Evolutionary conservation across 2,797 vertebrate genomes (phyloP), one percentile per base, ranked within the genome.

Genomic region (Pagetopsis macropterus): DNA sequence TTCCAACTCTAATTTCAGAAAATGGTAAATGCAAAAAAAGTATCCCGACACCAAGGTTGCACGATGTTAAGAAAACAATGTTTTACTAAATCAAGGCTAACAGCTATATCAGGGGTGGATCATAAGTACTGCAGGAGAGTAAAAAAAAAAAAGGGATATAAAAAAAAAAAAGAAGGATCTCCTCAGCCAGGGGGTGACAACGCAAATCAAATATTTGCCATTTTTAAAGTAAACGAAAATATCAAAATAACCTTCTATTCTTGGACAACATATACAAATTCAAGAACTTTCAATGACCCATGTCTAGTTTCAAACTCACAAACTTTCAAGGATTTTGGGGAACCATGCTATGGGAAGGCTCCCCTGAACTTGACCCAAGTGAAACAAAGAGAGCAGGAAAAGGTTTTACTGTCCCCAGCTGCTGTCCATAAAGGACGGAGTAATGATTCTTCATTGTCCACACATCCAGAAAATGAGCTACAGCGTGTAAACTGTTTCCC

Each of bases 311-410:
- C 33, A 37, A 9, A 9, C 8, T 37, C 33, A 37, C 33, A 37
- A 9, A 37, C 33, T 37, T 37, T 37, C 33, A 37, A 37, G 33
- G 33, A 37, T 37, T 37, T 37, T 6, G 6, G 33, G 33, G 33
- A 37, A 37, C 33, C 8, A 9, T 2, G 33, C 55, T 49, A 55
- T 37, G 66, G 43, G 55, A 56, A 23, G 63, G 55, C 72, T 77
- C 62, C 55, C 60, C 70, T 59, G 58, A 83, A 81, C 65, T 73
- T 75, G 80, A 87, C 67, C 78, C 60, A 46, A 79, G 13, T 33
- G 64, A 78, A 81, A 90, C 82, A 86, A 87, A 74, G 78, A 55
- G 45, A 56, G 50, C 81, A 88, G 86, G 81, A 89, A 89, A 50
- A 41, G 61, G 57, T 71, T 68, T 45, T 54, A 55, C 56, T 67